Conservation (phyloP, 2,797 vertebrate species). For the Somateria mollissima region DNA sequence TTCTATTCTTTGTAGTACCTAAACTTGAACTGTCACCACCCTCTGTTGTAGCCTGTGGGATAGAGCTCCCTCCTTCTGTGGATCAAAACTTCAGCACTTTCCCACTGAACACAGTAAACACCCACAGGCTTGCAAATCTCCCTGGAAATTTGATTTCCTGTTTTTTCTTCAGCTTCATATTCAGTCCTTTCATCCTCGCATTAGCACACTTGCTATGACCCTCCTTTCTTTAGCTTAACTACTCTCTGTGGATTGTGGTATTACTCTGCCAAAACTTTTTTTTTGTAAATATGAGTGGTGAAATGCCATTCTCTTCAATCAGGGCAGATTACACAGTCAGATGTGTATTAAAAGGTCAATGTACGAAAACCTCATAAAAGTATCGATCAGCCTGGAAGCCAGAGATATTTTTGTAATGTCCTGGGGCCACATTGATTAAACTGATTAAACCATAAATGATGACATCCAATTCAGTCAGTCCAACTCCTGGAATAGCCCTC, state of each 20-base stretch:
- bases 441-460: constrained; percentile 34
- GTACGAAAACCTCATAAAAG: constrained; percentile 22
- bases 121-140: not conserved
- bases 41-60: not conserved
- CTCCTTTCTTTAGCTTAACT: constrained; percentile 24
- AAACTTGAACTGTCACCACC: not conserved
- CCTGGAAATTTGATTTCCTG: constrained; percentile 21
- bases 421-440: constrained; percentile 24
- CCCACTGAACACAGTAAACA: not conserved
- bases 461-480: constrained; percentile 27
- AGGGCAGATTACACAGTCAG: not conserved
- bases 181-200: constrained; percentile 10
- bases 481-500: constrained; percentile 72
- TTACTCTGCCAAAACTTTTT: not conserved
- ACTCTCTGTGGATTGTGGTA: not conserved
- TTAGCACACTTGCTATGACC: not conserved
- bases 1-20: not conserved
- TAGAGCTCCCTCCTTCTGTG: not conserved
- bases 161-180: not conserved
- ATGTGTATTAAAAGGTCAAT: constrained; percentile 26
- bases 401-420: constrained; percentile 47
- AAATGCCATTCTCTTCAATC: not conserved
- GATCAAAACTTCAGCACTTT: not conserved
- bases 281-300: not conserved
- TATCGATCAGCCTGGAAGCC: not conserved